Base-by-base conservation (phyloP, 2,797 vertebrate genomes). In the Sylvilagus floridanus region DNA sequence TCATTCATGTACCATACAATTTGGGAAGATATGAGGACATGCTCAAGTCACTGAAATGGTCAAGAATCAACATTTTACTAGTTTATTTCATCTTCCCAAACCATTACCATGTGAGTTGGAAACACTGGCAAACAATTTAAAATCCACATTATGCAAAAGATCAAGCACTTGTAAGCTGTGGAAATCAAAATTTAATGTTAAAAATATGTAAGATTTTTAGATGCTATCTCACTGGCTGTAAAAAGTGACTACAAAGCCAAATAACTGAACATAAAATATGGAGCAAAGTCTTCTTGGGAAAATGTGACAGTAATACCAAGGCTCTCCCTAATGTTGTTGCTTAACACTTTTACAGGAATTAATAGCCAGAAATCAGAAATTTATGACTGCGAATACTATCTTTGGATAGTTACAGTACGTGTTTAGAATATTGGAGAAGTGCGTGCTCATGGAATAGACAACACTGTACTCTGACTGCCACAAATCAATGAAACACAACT, bases 261-360 rank as follows among this genome's bases (percentile, higher is more conserved):
- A 62, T 60, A 95, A 69, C 79, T 95, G 66, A 93, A 26, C 95
- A 96, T 91, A 96, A 93, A 97, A 95, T 95, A 97, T 52, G 97
- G 93, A 28, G 12, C 77, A 93, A 86, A 68, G 91, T 71, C 89
- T 92, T 94, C 86, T 97, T 92, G 98, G 97, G 97, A 84, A 91
- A 97, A 98, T 60, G 91, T 16, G 19, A 86, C 97, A 97, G 85
- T 76, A 92, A 93, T 32, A 96, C 84, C 92, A 35, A 89, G 37
- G 91, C 83, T 35, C 96, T 92, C 95, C 96, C 89, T 97, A 95
- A 96, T 84, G 4, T 63, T 94, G 42, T 97, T 97, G 92, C 82
- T 95, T 96, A 92, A 85, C 66, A 95, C 91, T 69, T 97, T 96
- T 87, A 96, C 17, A 97, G 68, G 72, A 97, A 95, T 66, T 96